Percentiles rank a stretch among this genome's conserved stretches.
Evolutionary conservation across 2,797 vertebrate species (phyloP).

Genomic region (Pampus argenteus): DNA sequence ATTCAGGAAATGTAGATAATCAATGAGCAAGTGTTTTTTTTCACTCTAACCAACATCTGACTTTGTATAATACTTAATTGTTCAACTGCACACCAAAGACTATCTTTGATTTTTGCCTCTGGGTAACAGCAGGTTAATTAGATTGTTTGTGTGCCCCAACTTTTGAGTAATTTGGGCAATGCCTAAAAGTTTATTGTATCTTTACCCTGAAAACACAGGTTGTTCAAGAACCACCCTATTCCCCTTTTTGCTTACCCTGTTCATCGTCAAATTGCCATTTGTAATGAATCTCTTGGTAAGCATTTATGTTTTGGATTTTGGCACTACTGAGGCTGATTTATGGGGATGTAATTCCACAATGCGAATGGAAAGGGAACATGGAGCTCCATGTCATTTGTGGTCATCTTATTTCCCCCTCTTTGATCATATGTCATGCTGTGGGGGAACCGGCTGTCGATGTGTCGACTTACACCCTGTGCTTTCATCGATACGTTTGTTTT

Average conservation of each 20-base stretch:
- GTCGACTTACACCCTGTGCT: conserved; percentile 24
- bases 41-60: neutral
- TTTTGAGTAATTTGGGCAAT: conserved; percentile 18
- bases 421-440: conserved; percentile 40
- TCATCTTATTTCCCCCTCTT: conserved; percentile 41
- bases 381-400: conserved; percentile 17
- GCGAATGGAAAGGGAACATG: conserved; percentile 13
- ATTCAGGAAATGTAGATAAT: neutral
- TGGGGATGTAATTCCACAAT: conserved; percentile 49
- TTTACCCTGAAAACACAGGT: conserved; percentile 26
- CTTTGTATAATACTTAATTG: neutral
- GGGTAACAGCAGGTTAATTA: neutral
- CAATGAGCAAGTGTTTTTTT: conserved; percentile 1
- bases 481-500: conserved; percentile 53
- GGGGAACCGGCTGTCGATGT: conserved; percentile 27
- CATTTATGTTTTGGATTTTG: conserved; percentile 41
- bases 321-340: conserved; percentile 35
- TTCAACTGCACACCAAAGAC: neutral
- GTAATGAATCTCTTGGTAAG: conserved; percentile 23
- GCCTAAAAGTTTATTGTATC: neutral
- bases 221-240: conserved; percentile 8
- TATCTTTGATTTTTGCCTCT: neutral
- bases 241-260: neutral
- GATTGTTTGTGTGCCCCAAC: neutral
- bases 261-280: conserved; percentile 15